A percentile compares a stretch with the other conserved stretches of the same genome.
Conservation (phyloP, 2,888 invertebrate species). For the Helicoverpa assulta region DNA sequence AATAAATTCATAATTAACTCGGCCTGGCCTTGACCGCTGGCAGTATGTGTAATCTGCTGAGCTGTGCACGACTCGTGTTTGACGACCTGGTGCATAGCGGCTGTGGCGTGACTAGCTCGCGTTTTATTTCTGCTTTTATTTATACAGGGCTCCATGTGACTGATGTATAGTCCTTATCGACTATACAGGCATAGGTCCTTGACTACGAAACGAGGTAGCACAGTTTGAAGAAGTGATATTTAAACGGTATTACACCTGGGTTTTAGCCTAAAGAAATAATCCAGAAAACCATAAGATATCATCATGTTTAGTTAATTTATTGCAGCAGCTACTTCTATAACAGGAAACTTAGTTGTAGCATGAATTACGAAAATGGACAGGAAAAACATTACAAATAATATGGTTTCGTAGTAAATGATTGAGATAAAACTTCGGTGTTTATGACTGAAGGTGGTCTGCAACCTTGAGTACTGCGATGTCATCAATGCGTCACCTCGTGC, state of each 20-base stretch:
- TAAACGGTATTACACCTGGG: background rate
- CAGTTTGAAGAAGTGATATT: slow-evolving; percentile 4
- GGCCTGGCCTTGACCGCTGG: slow-evolving; percentile 57
- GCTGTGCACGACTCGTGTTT: slow-evolving; percentile 31
- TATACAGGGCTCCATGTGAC: slow-evolving; percentile 23
- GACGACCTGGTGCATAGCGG: slow-evolving; percentile 31
- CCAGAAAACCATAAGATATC: too few relatives aligned
- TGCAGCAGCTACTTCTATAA: background rate
- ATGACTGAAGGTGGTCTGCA: slow-evolving; percentile 28
- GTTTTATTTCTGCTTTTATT: slow-evolving; percentile 38
- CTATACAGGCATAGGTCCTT: slow-evolving; percentile 6
- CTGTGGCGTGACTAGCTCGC: slow-evolving; percentile 37
- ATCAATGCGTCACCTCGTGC: slow-evolving; percentile 47
- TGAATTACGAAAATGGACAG: too few relatives aligned
- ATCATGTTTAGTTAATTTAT: too few relatives aligned
- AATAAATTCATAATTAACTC: slow-evolving; percentile 55
- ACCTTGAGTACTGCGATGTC: slow-evolving; percentile 41
- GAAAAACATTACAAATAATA: background rate
- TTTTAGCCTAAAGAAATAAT: too few relatives aligned
- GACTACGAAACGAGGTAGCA: slow-evolving; percentile 5
- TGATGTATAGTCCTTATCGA: slow-evolving; percentile 24
- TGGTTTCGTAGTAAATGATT: slow-evolving; percentile 8
- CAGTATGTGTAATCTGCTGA: slow-evolving; percentile 44
- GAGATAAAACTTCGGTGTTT: slow-evolving; percentile 26
- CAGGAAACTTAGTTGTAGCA: background rate